A percentile compares a stretch with the other conserved stretches of the same genome.
phyloP scores from a whole-genome alignment of 2,888 invertebrate genomes.

The Timema podura region DNA sequence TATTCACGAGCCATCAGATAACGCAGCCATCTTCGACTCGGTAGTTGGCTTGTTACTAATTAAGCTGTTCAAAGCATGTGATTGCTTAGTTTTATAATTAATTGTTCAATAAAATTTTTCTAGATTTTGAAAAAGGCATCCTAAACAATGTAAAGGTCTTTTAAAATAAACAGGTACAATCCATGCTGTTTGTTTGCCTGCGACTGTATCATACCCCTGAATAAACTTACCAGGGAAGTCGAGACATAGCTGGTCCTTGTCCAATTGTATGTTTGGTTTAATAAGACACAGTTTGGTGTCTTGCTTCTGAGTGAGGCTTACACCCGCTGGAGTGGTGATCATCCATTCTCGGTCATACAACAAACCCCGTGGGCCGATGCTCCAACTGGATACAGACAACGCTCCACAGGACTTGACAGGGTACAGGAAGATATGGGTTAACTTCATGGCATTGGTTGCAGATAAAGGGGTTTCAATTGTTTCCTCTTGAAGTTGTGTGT shows the following conservation, averaged over 20 bases:
- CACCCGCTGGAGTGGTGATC: conserved; percentile 77
- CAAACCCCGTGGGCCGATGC: conserved; percentile 70
- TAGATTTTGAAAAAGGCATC: too few species aligned
- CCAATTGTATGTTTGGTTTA: conserved; percentile 64
- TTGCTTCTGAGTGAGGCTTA: conserved; percentile 85
- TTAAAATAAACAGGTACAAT: too few species aligned
- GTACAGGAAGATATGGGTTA: conserved; percentile 63
- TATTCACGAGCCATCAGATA: too few species aligned
- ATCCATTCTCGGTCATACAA: conserved; percentile 92
- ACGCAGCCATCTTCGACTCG: too few species aligned
- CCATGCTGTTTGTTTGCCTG: too few species aligned
- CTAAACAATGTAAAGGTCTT: too few species aligned
- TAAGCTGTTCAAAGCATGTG: too few species aligned
- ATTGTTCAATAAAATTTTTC: too few species aligned
- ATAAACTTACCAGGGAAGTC: conserved; percentile 55
- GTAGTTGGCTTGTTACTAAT: too few species aligned
- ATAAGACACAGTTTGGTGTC: conserved; percentile 74
- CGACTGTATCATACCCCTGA: too few species aligned
- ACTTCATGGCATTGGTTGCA: conserved; percentile 22
- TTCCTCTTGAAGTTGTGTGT: conserved; percentile 31
- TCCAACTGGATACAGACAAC: conserved; percentile 69
- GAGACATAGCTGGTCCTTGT: conserved; percentile 52
- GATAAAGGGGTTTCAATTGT: too few species aligned
- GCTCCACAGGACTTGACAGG: conserved; percentile 91
- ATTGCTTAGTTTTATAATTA: too few species aligned